Base-by-base conservation (phyloP, 2,113 vertebrate species). In the Oplegnathus fasciatus region DNA sequence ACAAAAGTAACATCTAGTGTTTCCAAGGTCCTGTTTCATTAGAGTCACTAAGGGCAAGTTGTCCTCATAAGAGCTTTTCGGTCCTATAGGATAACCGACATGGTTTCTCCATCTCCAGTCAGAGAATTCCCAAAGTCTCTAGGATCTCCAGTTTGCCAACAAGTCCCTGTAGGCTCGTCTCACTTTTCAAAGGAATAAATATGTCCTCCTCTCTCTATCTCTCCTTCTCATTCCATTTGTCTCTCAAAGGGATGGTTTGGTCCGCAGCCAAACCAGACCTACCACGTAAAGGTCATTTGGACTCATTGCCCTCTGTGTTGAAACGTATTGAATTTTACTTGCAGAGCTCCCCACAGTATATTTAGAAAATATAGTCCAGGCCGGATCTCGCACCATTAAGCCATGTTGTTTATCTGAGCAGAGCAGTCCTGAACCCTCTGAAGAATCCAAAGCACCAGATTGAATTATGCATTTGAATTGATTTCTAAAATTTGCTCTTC, bases 161-260 rank as follows among this genome's bases (percentile, higher is more conserved):
- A 82, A 75, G 76, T 92, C 92, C 86, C 92, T 55, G 37, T 74
- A 61, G 93, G 65, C 87, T 57, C 72, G 71, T 89, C 76, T 94
- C 90, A 88, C 88, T 90, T 93, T 94, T 92, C 92, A 94, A 92
- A 94, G 88, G 89, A 86, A 91, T 89, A 86, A 92, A 88, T 87
- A 78, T 84, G 89, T 88, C 90, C 84, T 88, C 71, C 72, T 89
- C 85, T 78, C 76, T 70, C 67, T 78, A 69, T 80, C 81, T 83
- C 86, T 86, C 86, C 71, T 79, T 78, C 80, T 80, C 88, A 92
- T 91, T 90, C 87, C 79, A 80, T 90, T 90, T 86, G 81, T 90
- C 77, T 90, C 88, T 90, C 90, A 72, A 48, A 87, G 87, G 90
- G 65, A 75, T 80, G 73, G 68, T 82, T 91, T 94, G 92, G 89